phyloP scores from a whole-genome alignment of 1,140 invertebrate species.

The Marisa cornuarietis region DNA sequence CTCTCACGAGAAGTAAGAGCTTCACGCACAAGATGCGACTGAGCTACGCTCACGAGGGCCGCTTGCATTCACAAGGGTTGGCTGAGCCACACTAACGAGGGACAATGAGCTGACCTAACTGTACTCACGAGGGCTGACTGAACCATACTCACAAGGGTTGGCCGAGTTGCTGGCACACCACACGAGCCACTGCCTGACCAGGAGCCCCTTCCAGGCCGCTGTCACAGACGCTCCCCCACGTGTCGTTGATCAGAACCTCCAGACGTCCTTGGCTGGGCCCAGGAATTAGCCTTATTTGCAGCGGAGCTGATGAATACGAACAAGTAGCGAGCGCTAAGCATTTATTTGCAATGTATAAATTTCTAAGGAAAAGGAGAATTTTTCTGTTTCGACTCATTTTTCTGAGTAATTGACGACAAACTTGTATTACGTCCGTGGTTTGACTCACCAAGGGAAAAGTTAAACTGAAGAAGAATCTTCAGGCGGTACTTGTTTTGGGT shows the following conservation, averaged over 20 bases:
- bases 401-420: too few relatives aligned
- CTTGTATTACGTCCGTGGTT: too few relatives aligned
- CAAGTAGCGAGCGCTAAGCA: neutral
- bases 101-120: too few relatives aligned
- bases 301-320: neutral
- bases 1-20: too few relatives aligned
- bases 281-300: neutral
- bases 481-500: neutral
- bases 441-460: too few relatives aligned
- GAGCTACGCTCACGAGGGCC: too few relatives aligned
- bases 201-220: conserved; percentile 72
- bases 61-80: too few relatives aligned
- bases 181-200: conserved; percentile 71
- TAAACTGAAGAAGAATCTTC: too few relatives aligned
- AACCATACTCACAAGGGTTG: conserved; percentile 31
- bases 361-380: neutral
- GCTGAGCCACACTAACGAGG: too few relatives aligned
- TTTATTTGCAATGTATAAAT: neutral
- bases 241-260: conserved; percentile 75
- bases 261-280: conserved; percentile 69
- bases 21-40: too few relatives aligned
- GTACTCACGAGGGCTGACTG: too few relatives aligned
- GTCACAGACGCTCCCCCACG: conserved; percentile 81
- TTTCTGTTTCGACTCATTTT: neutral
- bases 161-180: conserved; percentile 79